Evolutionary conservation across 2,888 invertebrate genomes (phyloP).

Genomic region (Rapana venosa): DNA sequence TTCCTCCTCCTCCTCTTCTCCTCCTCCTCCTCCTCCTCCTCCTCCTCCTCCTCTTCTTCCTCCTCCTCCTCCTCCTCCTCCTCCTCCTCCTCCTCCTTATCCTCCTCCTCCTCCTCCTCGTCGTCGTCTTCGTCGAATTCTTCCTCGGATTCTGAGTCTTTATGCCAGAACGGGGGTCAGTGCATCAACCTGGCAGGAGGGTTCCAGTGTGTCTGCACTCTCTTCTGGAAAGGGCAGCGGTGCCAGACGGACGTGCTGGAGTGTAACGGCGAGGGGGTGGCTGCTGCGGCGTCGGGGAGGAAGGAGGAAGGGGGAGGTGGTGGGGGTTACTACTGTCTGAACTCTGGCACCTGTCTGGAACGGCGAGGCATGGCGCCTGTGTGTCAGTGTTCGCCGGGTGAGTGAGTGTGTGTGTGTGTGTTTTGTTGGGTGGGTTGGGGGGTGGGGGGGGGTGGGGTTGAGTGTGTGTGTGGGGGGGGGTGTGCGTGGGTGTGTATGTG

Average conservation of each 20-base stretch:
- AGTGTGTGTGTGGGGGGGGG: not conserved
- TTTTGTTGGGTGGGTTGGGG: not conserved
- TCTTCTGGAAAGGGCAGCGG: slow-evolving; percentile 62
- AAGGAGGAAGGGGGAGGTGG: not conserved
- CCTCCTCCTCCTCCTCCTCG: not conserved
- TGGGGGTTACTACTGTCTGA: slow-evolving; percentile 83
- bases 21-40: not conserved
- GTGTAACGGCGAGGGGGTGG: slow-evolving; percentile 81
- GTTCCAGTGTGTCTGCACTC: slow-evolving; percentile 79
- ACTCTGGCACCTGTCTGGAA: slow-evolving; percentile 89
- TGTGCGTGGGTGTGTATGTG: not conserved
- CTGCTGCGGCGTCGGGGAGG: not conserved
- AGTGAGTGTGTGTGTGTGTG: not conserved
- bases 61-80: not conserved
- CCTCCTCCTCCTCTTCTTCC: not conserved
- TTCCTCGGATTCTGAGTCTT: slow-evolving; percentile 26
- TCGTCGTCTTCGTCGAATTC: not conserved
- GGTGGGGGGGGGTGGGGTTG: not conserved
- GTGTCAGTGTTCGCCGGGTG: slow-evolving; percentile 41
- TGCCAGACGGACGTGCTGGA: slow-evolving; percentile 85
- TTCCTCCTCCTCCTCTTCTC: not conserved
- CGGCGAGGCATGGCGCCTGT: slow-evolving; percentile 39
- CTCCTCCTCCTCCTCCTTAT: not conserved
- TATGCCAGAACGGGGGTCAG: slow-evolving; percentile 80
- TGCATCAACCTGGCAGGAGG: slow-evolving; percentile 91